phyloP scores from a whole-genome alignment of 1,140 invertebrate genomes.

The Euschistus heros region DNA sequence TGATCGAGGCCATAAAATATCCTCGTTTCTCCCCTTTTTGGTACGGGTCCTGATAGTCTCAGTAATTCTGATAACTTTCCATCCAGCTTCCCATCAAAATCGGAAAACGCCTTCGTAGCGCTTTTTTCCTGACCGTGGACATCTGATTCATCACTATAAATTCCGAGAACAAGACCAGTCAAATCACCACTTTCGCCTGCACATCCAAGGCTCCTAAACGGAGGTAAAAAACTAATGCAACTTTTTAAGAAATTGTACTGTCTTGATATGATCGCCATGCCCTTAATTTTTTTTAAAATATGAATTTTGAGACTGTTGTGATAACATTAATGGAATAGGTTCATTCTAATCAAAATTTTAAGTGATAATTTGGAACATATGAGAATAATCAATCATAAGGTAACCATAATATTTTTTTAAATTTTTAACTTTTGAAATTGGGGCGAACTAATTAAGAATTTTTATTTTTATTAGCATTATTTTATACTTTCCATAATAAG shows the following conservation, averaged over 20 bases:
- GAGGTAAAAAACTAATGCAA: too few relatives aligned
- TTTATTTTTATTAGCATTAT: too few relatives aligned
- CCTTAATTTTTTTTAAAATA: background rate
- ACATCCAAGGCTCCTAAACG: background rate
- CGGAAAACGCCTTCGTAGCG: slow-evolving; percentile 14
- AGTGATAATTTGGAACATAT: too few relatives aligned
- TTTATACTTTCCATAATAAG: too few relatives aligned
- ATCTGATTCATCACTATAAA: background rate
- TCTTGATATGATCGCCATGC: too few relatives aligned
- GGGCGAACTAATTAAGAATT: too few relatives aligned
- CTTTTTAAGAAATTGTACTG: too few relatives aligned
- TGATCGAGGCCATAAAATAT: slow-evolving; percentile 37
- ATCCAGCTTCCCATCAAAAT: slow-evolving; percentile 22
- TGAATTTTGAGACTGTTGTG: slow-evolving; percentile 33
- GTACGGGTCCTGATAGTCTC: slow-evolving; percentile 33
- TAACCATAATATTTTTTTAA: too few relatives aligned
- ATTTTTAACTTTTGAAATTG: too few relatives aligned
- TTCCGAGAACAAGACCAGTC: background rate
- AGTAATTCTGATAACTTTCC: slow-evolving; percentile 27
- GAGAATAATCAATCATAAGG: too few relatives aligned
- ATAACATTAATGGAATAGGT: too few relatives aligned
- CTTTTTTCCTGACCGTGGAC: background rate
- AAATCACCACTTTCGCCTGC: background rate
- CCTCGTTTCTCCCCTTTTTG: slow-evolving; percentile 38
- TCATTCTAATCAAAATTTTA: too few relatives aligned